Conservation (phyloP, 2,113 vertebrate species). For the Lophura nycthemera region DNA sequence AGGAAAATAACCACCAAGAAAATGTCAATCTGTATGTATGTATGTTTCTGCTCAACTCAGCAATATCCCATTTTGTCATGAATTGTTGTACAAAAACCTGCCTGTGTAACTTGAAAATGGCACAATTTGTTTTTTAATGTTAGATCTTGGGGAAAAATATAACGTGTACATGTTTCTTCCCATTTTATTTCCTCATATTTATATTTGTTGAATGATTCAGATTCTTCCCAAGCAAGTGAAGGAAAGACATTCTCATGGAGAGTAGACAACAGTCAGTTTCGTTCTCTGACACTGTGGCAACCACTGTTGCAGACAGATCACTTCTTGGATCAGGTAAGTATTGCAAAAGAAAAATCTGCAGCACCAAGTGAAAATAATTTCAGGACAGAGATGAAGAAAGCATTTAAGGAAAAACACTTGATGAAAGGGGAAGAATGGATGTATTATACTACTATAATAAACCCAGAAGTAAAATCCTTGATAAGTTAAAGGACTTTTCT, state of each 20-base stretch:
- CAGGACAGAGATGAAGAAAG: background rate
- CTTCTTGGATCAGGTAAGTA: rapidly evolving
- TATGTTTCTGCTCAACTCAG: constrained; percentile 1
- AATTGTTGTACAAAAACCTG: background rate
- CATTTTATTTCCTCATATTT: background rate
- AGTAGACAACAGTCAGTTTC: background rate
- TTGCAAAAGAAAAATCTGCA: background rate
- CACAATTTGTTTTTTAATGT: background rate
- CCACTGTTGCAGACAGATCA: background rate
- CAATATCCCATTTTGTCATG: background rate
- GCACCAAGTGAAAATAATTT: background rate
- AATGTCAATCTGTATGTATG: background rate
- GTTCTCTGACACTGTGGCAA: background rate
- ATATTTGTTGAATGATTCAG: background rate
- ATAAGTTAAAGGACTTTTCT: background rate
- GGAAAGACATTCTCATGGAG: background rate
- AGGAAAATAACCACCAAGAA: background rate
- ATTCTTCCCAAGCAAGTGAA: background rate
- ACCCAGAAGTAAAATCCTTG: background rate
- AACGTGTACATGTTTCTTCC: rapidly evolving
- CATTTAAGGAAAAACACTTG: background rate
- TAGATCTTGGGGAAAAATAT: background rate
- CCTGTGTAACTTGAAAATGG: background rate
- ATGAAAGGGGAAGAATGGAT: background rate
- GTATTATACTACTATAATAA: background rate